Evolutionary conservation across 2,797 vertebrate species (phyloP), one percentile per base, ranked within the genome.

Genomic region (Tapirus indicus): DNA sequence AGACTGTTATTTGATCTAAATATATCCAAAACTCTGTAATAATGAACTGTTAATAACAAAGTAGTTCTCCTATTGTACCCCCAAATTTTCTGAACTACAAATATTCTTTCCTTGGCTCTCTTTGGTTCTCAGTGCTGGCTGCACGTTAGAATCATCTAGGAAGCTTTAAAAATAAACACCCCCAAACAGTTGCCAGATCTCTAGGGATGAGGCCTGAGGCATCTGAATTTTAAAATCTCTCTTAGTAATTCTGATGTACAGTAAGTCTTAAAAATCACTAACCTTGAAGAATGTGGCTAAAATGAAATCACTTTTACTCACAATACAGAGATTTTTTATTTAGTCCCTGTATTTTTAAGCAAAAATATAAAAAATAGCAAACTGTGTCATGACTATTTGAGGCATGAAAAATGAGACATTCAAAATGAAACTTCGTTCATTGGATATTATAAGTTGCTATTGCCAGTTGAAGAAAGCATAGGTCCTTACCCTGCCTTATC

Each of bases 211-310:
- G 52, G 41, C 32, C 74, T 77, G 52, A 80, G 44, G 41, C 20
- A 66, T 74, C 66, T 80, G 72, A 89, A 62, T 92, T 92, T 88
- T 32, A 84, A 74, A 94, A 66, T 85, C 52, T 88, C 44, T 80
- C 32, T 5, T 96, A 27, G 52, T 78, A 96, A 71, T 97, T 95
- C 49, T 94, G 74, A 91, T 83, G 9, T 69, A 66, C 6, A 93
- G 4, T 93, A 93, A 89, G 47, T 10, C 29, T 92, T 93, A 12
- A 92, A 96, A 97, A 91, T 90, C 52, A 95, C n/a, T 90, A 56
- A 77, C 13, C 69, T 96, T 92, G n/a, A 91, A 94, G 47, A 88
- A 92, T 83, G 92, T 16, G 95, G 44, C 47, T 95, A 93, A 97
- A 95, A 94, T 88, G 20, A 77, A 95, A 62, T 88, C 9, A 78